These are phyloP conservation scores for Dendroctonus ponderosae DNA, from an alignment of 1,140 invertebrate species.

Conservation along the genomic window DNA sequence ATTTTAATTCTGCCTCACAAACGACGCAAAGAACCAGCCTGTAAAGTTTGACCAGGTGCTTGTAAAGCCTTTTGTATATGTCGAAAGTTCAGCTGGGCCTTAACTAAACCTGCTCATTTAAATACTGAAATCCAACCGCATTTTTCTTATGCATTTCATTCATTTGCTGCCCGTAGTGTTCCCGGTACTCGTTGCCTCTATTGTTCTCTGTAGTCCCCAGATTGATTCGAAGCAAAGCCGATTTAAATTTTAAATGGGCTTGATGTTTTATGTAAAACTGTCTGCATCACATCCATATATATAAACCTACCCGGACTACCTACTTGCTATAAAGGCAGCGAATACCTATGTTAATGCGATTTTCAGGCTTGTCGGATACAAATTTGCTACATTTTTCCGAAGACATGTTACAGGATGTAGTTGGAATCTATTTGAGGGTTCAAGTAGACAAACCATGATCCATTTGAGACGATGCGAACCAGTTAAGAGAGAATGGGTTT, in stretches of 20 bases:
- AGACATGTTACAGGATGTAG: no score
- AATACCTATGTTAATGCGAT: constrained; percentile 11
- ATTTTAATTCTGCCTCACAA: neutral
- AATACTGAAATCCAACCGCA: no score
- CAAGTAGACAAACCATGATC: neutral
- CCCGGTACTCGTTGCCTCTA: constrained; percentile 4
- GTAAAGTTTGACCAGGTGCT: constrained; percentile 2
- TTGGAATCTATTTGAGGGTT: neutral
- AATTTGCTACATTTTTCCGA: constrained; percentile 5
- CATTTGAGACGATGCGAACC: neutral
- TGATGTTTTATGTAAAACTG: constrained; percentile 26
- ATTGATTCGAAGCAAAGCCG: constrained; percentile 4
- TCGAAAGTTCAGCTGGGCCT: no score
- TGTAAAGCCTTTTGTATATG: neutral
- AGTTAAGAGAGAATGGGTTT: neutral
- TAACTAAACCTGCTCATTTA: no score
- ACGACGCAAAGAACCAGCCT: neutral
- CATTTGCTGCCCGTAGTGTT: neutral
- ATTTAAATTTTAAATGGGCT: constrained; percentile 28
- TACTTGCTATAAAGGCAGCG: constrained; percentile 9
- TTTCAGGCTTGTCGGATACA: constrained; percentile 8
- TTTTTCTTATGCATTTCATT: no score
- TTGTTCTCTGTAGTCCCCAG: constrained; percentile 2
- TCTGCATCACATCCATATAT: constrained; percentile 21
- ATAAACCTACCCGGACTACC: constrained; percentile 18